These are phyloP conservation scores for Monopterus albus DNA, from an alignment of 2,113 vertebrate species.

Conservation along the genomic window DNA sequence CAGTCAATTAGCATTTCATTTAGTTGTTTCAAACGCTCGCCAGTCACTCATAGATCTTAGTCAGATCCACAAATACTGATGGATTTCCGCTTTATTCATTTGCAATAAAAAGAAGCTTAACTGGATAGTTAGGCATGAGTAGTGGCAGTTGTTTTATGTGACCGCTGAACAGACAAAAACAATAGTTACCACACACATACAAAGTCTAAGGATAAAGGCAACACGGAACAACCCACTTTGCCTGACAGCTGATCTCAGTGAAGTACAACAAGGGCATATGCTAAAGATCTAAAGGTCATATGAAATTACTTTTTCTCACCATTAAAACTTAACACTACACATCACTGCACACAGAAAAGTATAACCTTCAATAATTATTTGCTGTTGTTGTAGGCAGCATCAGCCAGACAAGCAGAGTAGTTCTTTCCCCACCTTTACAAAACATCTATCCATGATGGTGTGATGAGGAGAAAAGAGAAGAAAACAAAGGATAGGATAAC, in stretches of 20 bases:
- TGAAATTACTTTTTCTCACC: too few species aligned
- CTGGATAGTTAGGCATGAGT: background rate
- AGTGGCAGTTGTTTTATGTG: background rate
- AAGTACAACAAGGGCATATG: too few species aligned
- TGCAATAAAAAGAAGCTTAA: background rate
- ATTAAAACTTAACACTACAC: background rate
- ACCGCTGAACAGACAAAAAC: background rate
- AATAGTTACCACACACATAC: too few species aligned
- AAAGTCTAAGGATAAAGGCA: background rate
- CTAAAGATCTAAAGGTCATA: too few species aligned
- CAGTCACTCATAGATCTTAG: too few species aligned
- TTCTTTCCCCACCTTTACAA: conserved; percentile 45
- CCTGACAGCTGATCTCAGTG: background rate
- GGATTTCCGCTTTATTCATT: background rate
- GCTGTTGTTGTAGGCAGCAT: conserved; percentile 2
- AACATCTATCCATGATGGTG: conserved; percentile 49
- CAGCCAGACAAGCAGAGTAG: conserved; percentile 35
- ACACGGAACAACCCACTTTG: background rate
- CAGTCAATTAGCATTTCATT: too few species aligned
- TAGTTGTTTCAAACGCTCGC: too few species aligned
- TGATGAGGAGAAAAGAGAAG: conserved; percentile 42
- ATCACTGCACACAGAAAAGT: background rate
- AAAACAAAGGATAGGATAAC: conserved; percentile 36
- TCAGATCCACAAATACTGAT: too few species aligned
- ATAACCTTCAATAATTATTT: conserved; percentile 4